Evolutionary conservation across 2,113 vertebrate genomes (phyloP).

Genomic region (Gnathonemus echidnorhynchus): DNA sequence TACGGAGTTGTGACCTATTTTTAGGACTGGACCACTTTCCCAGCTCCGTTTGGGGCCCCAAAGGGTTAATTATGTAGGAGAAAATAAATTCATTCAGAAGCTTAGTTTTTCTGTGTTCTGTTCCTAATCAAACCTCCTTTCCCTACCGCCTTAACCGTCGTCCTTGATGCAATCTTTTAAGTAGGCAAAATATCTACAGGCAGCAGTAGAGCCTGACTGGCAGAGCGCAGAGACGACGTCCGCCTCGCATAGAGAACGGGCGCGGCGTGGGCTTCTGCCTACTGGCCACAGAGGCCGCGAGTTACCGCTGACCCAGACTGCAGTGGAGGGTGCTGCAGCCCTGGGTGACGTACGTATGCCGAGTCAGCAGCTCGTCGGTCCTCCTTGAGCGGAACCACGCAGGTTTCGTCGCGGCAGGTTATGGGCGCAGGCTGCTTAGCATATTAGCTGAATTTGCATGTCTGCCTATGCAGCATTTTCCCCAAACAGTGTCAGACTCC

Average conservation of each 20-base stretch:
- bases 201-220: not conserved
- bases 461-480: not conserved
- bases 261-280: not conserved
- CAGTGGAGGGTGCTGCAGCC: not conserved
- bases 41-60: not conserved
- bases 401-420: not conserved
- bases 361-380: not conserved
- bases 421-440: not conserved
- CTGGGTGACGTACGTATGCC: not conserved
- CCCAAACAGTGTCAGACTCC: not conserved
- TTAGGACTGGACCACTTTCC: not conserved
- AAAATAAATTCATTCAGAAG: not conserved
- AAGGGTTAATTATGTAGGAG: constrained; percentile 6
- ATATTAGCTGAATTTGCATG: not conserved
- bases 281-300: not conserved
- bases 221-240: not conserved
- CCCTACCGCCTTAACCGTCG: not conserved
- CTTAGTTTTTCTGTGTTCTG: not conserved
- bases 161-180: not conserved
- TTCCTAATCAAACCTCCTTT: not conserved
- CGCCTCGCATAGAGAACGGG: not conserved
- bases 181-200: not conserved
- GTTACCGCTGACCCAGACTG: not conserved
- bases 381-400: not conserved
- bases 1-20: not conserved